phyloP scores from a whole-genome alignment of 2,113 vertebrate genomes.

The cattle (Bos taurus) region ARS-UCD2.0 NC_037329.1:58532001-58532500 shows the following conservation, averaged over 20 bases:
- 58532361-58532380: neutral
- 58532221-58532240: too few relatives aligned
- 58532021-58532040: neutral
- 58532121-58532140: too few relatives aligned
- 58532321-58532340: neutral
- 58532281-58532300: neutral
- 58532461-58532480: neutral
- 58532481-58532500: neutral
- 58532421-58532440: neutral
- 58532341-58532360: neutral
- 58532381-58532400: neutral
- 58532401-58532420: neutral
- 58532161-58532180: too few relatives aligned
- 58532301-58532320: neutral
- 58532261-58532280: too few relatives aligned
- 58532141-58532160: too few relatives aligned
- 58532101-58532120: too few relatives aligned
- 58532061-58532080: too few relatives aligned
- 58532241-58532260: too few relatives aligned
- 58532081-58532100: too few relatives aligned
- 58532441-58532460: neutral
- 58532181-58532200: too few relatives aligned
- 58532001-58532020: neutral
- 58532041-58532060: neutral
- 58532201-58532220: too few relatives aligned